Evolutionary conservation across 2,888 invertebrate genomes (phyloP).

Genomic region (Mythimna lalbum): DNA sequence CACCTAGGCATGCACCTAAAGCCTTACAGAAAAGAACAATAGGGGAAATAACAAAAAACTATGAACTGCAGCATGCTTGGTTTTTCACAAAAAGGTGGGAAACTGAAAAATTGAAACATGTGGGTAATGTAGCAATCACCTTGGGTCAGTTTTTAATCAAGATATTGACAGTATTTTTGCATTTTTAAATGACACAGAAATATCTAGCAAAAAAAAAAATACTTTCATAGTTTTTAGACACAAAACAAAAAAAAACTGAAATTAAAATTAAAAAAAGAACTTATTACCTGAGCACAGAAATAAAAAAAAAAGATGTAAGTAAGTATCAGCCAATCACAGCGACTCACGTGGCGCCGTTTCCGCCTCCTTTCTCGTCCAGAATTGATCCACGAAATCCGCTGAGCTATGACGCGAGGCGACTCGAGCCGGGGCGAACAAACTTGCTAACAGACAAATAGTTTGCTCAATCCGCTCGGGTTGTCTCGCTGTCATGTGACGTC

Average conservation of each 20-base stretch:
- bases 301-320: slow-evolving; percentile 31
- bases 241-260: slow-evolving; percentile 1
- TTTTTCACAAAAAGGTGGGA: slow-evolving; percentile 47
- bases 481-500: slow-evolving; percentile 73
- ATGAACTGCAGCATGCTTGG: slow-evolving; percentile 34
- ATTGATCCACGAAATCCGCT: slow-evolving; percentile 30
- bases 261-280: slow-evolving; percentile 4
- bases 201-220: too few species aligned
- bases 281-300: slow-evolving; percentile 20
- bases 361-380: slow-evolving; percentile 12
- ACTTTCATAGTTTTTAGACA: not conserved
- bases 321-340: slow-evolving; percentile 65
- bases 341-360: slow-evolving; percentile 67
- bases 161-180: slow-evolving; percentile 49
- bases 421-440: slow-evolving; percentile 91
- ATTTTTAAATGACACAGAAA: slow-evolving; percentile 16
- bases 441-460: slow-evolving; percentile 84
- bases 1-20: slow-evolving; percentile 29
- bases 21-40: slow-evolving; percentile 54
- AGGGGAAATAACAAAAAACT: slow-evolving; percentile 52
- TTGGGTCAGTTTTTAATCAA: slow-evolving; percentile 56
- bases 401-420: slow-evolving; percentile 82
- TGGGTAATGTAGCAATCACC: slow-evolving; percentile 46
- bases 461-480: slow-evolving; percentile 91
- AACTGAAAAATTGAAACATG: slow-evolving; percentile 55